Evolutionary conservation across 2,888 invertebrate species (phyloP).

Genomic region (Pantelozetes paolii): DNA sequence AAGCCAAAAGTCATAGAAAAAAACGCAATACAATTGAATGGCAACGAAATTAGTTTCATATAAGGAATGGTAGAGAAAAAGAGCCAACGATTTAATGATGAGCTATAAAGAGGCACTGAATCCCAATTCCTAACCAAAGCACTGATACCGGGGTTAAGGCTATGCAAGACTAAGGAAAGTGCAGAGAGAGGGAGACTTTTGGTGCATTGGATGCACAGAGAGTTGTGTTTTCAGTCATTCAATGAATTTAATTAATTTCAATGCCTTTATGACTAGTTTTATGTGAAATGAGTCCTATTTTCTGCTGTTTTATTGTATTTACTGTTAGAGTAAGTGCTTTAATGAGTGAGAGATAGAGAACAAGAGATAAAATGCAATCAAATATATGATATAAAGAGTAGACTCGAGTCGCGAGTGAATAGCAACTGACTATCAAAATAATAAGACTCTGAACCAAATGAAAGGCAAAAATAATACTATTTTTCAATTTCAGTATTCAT

Average conservation of each 20-base stretch:
- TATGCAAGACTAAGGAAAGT: neutral
- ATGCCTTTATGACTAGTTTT: neutral
- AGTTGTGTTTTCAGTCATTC: too few species aligned
- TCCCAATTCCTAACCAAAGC: neutral
- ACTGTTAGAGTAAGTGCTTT: too few species aligned
- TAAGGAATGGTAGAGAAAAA: neutral
- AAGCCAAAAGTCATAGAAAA: neutral
- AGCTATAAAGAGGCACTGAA: neutral
- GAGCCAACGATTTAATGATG: neutral
- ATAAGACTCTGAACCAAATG: neutral
- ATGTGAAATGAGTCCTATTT: too few species aligned
- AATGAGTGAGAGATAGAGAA: too few species aligned
- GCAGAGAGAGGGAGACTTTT: neutral
- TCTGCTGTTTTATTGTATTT: too few species aligned
- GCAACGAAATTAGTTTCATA: neutral
- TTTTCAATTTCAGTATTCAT: neutral
- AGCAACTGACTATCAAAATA: too few species aligned
- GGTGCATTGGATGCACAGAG: neutral
- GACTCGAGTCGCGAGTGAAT: too few species aligned
- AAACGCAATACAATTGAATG: neutral
- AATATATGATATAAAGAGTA: too few species aligned
- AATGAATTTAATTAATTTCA: neutral
- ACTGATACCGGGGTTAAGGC: too few species aligned
- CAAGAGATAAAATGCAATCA: too few species aligned
- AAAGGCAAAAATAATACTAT: neutral